Evolutionary conservation across 2,888 invertebrate genomes (phyloP).

Genomic region (Lycocerus yunnanus): DNA sequence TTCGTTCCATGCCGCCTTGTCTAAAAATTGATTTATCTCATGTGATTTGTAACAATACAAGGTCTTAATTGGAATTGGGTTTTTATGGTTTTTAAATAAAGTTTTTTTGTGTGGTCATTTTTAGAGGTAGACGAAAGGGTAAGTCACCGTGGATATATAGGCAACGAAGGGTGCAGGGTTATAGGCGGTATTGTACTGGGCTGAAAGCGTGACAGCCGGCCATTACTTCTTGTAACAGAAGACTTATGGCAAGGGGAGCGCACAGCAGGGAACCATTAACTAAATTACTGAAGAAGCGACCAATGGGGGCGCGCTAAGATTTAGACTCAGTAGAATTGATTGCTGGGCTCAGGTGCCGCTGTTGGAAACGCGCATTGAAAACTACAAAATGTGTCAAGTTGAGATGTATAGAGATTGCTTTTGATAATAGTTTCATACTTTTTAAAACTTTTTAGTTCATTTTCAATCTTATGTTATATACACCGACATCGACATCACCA

Average conservation of each 20-base stretch:
- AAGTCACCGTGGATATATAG: constrained; percentile 19
- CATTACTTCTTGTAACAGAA: constrained; percentile 57
- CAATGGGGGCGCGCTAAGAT: constrained; percentile 53
- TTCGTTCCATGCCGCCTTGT: not conserved
- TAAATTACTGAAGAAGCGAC: constrained; percentile 56
- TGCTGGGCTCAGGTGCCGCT: constrained; percentile 53
- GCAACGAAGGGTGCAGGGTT: constrained; percentile 32
- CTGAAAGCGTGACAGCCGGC: constrained; percentile 56
- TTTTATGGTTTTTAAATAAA: not conserved
- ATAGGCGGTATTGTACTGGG: constrained; percentile 47
- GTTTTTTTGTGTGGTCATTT: constrained; percentile 7
- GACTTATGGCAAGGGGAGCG: constrained; percentile 53
- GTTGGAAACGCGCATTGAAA: constrained; percentile 40
- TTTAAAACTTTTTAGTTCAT: constrained; percentile 22
- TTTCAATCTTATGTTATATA: constrained; percentile 12
- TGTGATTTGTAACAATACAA: not conserved
- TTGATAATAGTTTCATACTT: constrained; percentile 27
- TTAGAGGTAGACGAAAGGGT: constrained; percentile 23
- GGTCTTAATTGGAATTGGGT: not conserved
- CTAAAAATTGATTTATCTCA: not conserved
- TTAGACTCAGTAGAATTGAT: constrained; percentile 54
- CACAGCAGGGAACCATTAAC: constrained; percentile 57
- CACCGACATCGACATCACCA: no score
- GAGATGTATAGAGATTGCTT: constrained; percentile 37
- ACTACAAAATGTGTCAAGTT: constrained; percentile 36